Conservation (phyloP, 2,113 vertebrate species). For the Anoura caudifer region DNA sequence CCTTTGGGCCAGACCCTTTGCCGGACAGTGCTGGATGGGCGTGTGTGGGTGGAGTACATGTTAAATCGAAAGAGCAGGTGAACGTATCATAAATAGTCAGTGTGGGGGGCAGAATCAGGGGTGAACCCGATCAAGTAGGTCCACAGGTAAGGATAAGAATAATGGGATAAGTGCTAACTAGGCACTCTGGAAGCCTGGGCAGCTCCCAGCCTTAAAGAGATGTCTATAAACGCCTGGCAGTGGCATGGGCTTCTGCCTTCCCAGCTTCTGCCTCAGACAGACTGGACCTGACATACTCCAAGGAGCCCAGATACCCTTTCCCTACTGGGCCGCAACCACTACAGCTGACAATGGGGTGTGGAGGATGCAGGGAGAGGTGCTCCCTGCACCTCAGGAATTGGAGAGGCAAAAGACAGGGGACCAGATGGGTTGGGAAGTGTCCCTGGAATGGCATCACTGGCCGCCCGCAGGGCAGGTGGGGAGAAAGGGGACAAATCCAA, state of each 20-base stretch:
- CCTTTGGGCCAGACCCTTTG: neutral
- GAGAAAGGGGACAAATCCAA: neutral
- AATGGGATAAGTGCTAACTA: neutral
- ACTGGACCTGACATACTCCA: neutral
- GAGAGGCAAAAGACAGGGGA: neutral
- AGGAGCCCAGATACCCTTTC: neutral
- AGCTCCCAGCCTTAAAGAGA: neutral
- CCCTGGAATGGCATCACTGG: neutral
- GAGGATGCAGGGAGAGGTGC: neutral
- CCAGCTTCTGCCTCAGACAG: too few relatives aligned
- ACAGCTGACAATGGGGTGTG: neutral
- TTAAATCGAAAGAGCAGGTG: neutral
- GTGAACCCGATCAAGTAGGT: neutral
- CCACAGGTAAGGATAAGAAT: neutral
- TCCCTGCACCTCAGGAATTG: neutral
- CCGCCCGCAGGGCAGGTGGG: neutral
- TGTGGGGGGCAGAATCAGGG: neutral
- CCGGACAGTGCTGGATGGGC: neutral
- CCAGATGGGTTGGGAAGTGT: neutral
- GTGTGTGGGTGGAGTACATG: neutral
- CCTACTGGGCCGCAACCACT: neutral
- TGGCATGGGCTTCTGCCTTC: neutral
- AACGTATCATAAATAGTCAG: neutral
- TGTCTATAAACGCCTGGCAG: too few relatives aligned
- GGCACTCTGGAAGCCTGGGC: neutral